Percentiles rank a stretch among this genome's conserved stretches.
Conservation (phyloP, 2,888 invertebrate species). For the Entomobrya multifasciata region DNA sequence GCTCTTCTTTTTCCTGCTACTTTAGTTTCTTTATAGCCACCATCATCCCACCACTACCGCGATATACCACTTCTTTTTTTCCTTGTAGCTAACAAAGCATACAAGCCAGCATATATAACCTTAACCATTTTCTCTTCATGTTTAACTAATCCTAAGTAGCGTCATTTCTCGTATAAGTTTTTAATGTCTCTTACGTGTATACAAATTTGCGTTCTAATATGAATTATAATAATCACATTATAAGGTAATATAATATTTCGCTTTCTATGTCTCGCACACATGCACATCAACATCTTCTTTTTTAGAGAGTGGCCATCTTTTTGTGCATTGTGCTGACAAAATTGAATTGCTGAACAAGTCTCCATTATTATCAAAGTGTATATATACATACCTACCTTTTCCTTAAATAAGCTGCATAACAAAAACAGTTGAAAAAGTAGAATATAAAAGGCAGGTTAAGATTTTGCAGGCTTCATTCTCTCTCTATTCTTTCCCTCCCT, state of each 20-base stretch:
- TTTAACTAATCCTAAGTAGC: slow-evolving; percentile 62
- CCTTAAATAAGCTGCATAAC: not conserved
- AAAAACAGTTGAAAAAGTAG: not conserved
- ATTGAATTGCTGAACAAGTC: slow-evolving; percentile 34
- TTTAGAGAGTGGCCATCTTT: not conserved
- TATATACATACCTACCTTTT: not conserved
- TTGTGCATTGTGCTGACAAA: not conserved
- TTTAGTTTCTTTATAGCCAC: not conserved
- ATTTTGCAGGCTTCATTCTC: slow-evolving; percentile 3
- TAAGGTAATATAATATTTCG: slow-evolving; percentile 4
- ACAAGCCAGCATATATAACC: not conserved
- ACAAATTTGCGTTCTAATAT: slow-evolving; percentile 31
- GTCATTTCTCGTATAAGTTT: slow-evolving; percentile 54
- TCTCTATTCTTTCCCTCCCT: slow-evolving; percentile 4
- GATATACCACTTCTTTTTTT: too few species aligned
- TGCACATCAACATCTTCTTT: not conserved
- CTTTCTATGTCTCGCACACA: not conserved
- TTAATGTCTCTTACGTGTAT: slow-evolving; percentile 54
- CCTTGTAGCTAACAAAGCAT: slow-evolving; percentile 42
- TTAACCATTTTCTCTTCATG: slow-evolving; percentile 41
- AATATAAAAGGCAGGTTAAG: slow-evolving; percentile 16
- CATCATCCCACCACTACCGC: too few species aligned
- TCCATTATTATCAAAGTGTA: not conserved
- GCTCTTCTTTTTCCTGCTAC: slow-evolving; percentile 12
- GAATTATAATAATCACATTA: slow-evolving; percentile 43